Base-by-base conservation (phyloP, 2,797 vertebrate species). In the Gymnothorax reevesii region DNA sequence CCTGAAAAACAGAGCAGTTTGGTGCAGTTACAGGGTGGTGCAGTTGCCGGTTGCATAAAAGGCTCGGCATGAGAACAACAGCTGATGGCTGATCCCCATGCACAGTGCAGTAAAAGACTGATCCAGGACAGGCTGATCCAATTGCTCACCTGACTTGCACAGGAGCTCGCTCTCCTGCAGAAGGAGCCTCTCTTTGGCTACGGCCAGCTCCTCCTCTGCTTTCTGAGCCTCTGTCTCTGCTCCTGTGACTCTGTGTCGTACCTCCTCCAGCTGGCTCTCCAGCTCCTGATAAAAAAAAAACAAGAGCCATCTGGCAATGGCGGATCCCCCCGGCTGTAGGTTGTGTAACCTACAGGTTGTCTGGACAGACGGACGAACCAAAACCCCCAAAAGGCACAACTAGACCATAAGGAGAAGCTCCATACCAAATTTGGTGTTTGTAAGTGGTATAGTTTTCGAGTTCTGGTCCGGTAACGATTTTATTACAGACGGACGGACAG, bases 241-340 rank as follows among this genome's bases (percentile, higher is more conserved):
- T 90, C 96, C 95, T 0, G 94, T 90, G 86, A 97, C 96, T 57
- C 96, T 94, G 88, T 93, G 94, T 8, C 96, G 93, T 25, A 95
- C 95, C 90, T 94, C 85, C 91, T 95, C 96, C 89, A 98, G 92
- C 93, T 98, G 97, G 87, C 95, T 93, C 89, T 98, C 96, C 89
- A 98, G 91, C 92, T 97, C 95, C 96, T 99, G 92, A 88, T 90
- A 89, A 57, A n/a, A n/a, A n/a, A n/a, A n/a, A n/a, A n/a, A n/a
- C n/a, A n/a, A n/a, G n/a, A n/a, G n/a, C n/a, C n/a, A n/a, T n/a
- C n/a, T n/a, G n/a, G n/a, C n/a, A n/a, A n/a, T n/a, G n/a, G n/a
- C n/a, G n/a, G n/a, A n/a, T n/a, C n/a, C n/a, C n/a, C n/a, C n/a
- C n/a, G n/a, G n/a, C n/a, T n/a, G n/a, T n/a, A n/a, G n/a, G n/a